These are phyloP conservation scores for Anoplophora glabripennis DNA, from an alignment of 1,140 invertebrate species.

Conservation along the genomic window DNA sequence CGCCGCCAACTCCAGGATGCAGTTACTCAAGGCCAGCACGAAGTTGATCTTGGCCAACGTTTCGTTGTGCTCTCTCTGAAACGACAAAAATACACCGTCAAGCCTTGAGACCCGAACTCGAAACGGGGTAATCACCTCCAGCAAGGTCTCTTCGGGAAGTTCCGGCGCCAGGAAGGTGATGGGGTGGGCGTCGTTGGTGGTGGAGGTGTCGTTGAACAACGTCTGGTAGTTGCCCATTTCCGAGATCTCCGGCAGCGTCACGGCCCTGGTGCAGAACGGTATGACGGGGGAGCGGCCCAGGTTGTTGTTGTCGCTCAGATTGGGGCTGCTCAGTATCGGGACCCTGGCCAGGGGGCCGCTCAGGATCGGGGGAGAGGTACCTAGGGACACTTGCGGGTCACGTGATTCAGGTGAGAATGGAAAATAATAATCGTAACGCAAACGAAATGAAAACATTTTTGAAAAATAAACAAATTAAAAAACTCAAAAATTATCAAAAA, in stretches of 20 bases:
- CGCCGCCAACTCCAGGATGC: conserved; percentile 82
- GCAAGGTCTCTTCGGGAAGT: conserved; percentile 90
- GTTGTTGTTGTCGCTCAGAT: conserved; percentile 53
- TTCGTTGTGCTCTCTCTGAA: conserved; percentile 86
- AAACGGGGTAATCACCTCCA: too few species aligned
- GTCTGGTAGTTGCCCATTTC: conserved; percentile 62
- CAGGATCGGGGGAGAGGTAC: conserved; percentile 69
- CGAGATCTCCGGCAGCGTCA: conserved; percentile 74
- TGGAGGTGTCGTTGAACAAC: conserved; percentile 53
- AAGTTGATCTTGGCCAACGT: conserved; percentile 91
- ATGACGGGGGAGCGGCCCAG: conserved; percentile 57
- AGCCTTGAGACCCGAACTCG: too few species aligned
- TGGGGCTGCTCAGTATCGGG: conserved; percentile 56
- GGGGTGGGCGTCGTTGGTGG: conserved; percentile 56
- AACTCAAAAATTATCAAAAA: too few species aligned
- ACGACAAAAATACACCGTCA: conserved; percentile 11
- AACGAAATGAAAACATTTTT: too few species aligned
- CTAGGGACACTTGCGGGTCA: conserved; percentile 40
- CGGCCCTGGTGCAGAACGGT: conserved; percentile 68
- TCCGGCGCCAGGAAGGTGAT: conserved; percentile 85
- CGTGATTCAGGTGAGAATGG: too few species aligned
- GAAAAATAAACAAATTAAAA: too few species aligned
- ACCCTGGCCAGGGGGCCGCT: conserved; percentile 60
- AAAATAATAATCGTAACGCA: too few species aligned
- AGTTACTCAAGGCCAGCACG: conserved; percentile 85